A percentile compares a stretch with the other conserved stretches of the same genome.
Conservation (phyloP, 1,140 invertebrate species). For the Tribolium madens region DNA sequence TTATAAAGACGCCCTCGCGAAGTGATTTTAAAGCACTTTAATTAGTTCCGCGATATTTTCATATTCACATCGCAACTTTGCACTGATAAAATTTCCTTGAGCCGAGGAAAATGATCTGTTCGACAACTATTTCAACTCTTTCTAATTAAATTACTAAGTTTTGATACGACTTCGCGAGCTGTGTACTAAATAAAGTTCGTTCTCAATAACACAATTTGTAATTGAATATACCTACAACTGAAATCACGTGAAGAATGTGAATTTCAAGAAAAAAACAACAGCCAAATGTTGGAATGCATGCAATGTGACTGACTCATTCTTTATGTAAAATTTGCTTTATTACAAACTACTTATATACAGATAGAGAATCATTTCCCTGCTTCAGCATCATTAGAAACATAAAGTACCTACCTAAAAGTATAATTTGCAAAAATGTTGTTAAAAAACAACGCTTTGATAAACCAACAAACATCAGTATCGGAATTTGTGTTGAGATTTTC, state of each 20-base stretch:
- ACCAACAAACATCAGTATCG: too few species aligned
- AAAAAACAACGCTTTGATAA: too few species aligned
- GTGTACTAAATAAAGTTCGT: neutral
- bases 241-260: neutral
- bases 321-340: neutral
- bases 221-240: neutral
- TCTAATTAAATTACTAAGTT: neutral
- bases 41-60: slow-evolving; percentile 32
- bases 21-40: slow-evolving; percentile 34
- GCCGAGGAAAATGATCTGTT: neutral
- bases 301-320: neutral
- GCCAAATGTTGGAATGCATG: neutral
- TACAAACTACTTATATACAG: too few species aligned
- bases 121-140: neutral
- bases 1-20: neutral
- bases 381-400: too few species aligned
- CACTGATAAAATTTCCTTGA: neutral
- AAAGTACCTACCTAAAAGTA: too few species aligned
- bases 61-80: slow-evolving; percentile 16
- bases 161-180: neutral
- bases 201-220: neutral
- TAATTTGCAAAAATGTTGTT: too few species aligned
- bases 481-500: too few species aligned
- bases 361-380: too few species aligned
- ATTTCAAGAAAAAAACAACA: neutral